Percentiles rank a stretch among this genome's conserved stretches.
Conservation (phyloP, 2,888 invertebrate genomes). For the Autographa gamma region DNA sequence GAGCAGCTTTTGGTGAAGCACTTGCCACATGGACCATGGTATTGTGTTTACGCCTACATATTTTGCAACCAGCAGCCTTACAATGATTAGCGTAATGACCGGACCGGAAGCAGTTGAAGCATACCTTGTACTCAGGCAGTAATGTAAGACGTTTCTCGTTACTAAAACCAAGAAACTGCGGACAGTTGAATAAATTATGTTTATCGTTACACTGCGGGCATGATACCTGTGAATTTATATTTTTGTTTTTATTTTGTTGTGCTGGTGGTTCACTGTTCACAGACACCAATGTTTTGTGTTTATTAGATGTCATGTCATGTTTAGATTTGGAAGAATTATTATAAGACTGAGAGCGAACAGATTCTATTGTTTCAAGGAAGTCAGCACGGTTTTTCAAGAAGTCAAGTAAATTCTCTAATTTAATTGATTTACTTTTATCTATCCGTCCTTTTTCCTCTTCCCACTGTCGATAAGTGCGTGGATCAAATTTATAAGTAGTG, state of each 20-base stretch:
- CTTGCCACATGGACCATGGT: background rate
- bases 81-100: slow-evolving; percentile 42
- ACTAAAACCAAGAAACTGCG: slow-evolving; percentile 7
- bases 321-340: background rate
- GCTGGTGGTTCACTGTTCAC: background rate
- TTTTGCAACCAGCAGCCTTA: slow-evolving; percentile 17
- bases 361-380: slow-evolving; percentile 6
- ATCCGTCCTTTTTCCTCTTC: background rate
- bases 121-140: slow-evolving; percentile 31
- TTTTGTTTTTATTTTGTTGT: too few species aligned
- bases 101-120: slow-evolving; percentile 45
- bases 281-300: background rate
- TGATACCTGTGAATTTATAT: background rate
- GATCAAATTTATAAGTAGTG: background rate
- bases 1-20: background rate
- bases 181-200: slow-evolving; percentile 7
- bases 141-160: slow-evolving; percentile 1
- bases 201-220: background rate
- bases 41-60: background rate
- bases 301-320: background rate
- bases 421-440: slow-evolving; percentile 3
- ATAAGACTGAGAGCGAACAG: background rate
- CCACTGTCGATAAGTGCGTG: background rate
- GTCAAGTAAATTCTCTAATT: background rate
- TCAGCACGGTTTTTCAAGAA: slow-evolving; percentile 6